Evolutionary conservation across 2,888 invertebrate species (phyloP).

Genomic region (Oxytorus armatus): DNA sequence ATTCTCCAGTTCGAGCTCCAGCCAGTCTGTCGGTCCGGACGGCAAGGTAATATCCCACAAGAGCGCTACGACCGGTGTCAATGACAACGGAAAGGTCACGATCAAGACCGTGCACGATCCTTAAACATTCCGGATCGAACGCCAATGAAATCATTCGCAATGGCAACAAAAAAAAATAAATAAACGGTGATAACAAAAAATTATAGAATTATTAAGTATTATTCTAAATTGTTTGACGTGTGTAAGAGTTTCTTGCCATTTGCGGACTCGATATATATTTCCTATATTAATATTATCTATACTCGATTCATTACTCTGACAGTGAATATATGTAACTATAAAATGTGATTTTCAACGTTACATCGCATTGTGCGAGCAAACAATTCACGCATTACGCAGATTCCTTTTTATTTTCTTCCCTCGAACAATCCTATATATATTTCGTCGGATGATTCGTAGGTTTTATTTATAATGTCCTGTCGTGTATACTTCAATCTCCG

Average conservation of each 20-base stretch:
- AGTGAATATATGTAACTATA: conserved; percentile 23
- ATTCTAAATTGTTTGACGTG: conserved; percentile 25
- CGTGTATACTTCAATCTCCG: conserved; percentile 28
- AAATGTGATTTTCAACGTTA: conserved; percentile 51
- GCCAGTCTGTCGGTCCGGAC: conserved; percentile 85
- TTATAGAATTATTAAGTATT: conserved; percentile 24
- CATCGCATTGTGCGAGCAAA: conserved; percentile 22
- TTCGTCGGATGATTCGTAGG: conserved; percentile 6
- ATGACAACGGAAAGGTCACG: conserved; percentile 90
- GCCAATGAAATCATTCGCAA: conserved; percentile 19
- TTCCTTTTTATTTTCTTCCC: conserved; percentile 15
- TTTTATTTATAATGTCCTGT: conserved; percentile 20
- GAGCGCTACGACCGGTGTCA: conserved; percentile 88
- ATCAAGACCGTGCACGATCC: conserved; percentile 86
- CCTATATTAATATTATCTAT: conserved; percentile 26
- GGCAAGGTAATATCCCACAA: conserved; percentile 87
- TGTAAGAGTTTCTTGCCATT: conserved; percentile 52
- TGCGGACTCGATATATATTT: conserved; percentile 37
- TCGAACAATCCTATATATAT: conserved; percentile 4
- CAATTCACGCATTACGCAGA: conserved; percentile 8
- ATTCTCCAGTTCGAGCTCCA: conserved; percentile 88
- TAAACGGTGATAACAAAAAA: conserved; percentile 17
- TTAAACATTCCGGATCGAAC: conserved; percentile 58
- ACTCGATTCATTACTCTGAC: conserved; percentile 18
- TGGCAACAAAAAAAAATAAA: conserved; percentile 31